Evolutionary conservation across 1,140 invertebrate genomes (phyloP).

Genomic region (Drosophila jambulina): DNA sequence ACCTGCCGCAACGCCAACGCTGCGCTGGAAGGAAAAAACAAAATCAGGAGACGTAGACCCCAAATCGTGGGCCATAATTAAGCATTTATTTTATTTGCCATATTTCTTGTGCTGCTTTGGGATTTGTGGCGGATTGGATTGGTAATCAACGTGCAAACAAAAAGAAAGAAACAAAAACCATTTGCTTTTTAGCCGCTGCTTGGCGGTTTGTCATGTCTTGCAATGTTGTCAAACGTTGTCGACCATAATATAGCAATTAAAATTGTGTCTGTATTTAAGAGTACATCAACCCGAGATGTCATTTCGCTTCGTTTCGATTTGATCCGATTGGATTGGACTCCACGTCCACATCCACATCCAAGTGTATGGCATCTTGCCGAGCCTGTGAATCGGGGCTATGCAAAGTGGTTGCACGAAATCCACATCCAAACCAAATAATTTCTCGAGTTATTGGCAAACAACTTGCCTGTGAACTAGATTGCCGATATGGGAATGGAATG

Average conservation of each 20-base stretch:
- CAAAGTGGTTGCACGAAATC: conserved; percentile 41
- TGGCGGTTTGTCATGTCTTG: conserved; percentile 46
- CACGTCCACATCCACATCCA: conserved; percentile 1
- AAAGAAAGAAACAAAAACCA: conserved; percentile 24
- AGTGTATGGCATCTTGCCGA: conserved; percentile 9
- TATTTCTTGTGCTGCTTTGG: conserved; percentile 70
- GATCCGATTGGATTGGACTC: conserved; percentile 19
- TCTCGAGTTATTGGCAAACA: conserved; percentile 50
- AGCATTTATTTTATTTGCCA: conserved; percentile 83
- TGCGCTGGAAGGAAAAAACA: conserved; percentile 21
- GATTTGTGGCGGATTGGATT: conserved; percentile 63
- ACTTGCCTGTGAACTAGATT: conserved; percentile 35
- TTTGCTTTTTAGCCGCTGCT: conserved; percentile 36
- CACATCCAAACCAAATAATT: conserved; percentile 33
- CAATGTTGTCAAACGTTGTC: conserved; percentile 76
- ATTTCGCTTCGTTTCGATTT: conserved; percentile 20
- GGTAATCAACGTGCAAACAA: conserved; percentile 66
- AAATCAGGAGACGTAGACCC: conserved; percentile 56
- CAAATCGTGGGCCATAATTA: conserved; percentile 74
- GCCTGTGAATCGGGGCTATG: conserved; percentile 51
- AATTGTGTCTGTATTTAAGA: conserved; percentile 59
- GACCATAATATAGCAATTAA: conserved; percentile 80
- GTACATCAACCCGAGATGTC: conserved; percentile 69
- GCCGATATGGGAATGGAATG: conserved; percentile 25
- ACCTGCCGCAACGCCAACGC: conserved; percentile 76